Evolutionary conservation across 2,113 vertebrate species (phyloP).

Genomic region (Tauraco erythrolophus): DNA sequence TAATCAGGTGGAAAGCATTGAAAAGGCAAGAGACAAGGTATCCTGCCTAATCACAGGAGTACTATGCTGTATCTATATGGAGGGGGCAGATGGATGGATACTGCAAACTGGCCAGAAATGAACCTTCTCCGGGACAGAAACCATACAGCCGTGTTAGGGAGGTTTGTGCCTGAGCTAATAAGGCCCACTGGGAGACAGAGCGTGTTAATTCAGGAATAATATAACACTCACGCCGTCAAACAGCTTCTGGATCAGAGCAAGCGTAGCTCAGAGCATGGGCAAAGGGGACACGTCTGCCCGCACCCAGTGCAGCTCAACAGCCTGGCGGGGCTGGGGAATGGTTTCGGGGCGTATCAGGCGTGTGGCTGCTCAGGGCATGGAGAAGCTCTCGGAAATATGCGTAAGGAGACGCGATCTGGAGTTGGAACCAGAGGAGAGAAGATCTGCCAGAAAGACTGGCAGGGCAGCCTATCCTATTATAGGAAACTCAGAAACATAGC

Average conservation of each 20-base stretch:
- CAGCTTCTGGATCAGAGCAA: conserved; percentile 53
- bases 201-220: conserved; percentile 52
- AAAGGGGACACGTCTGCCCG: background rate
- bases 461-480: background rate
- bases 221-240: background rate
- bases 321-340: background rate
- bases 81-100: conserved; percentile 42
- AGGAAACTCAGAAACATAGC: background rate
- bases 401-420: background rate
- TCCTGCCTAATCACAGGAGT: background rate
- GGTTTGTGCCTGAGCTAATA: conserved; percentile 58
- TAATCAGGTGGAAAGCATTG: background rate
- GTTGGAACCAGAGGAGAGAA: background rate
- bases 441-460: conserved; percentile 19
- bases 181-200: conserved; percentile 55
- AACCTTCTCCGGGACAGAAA: conserved; percentile 39
- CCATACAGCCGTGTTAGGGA: conserved; percentile 26
- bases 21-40: background rate
- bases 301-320: background rate
- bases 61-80: background rate
- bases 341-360: background rate
- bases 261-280: background rate
- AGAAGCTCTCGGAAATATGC: background rate
- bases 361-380: background rate
- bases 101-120: background rate